These are phyloP conservation scores for Artemia sp. DNA, from an alignment of 2,888 invertebrate species.

Conservation along the genomic window DNA sequence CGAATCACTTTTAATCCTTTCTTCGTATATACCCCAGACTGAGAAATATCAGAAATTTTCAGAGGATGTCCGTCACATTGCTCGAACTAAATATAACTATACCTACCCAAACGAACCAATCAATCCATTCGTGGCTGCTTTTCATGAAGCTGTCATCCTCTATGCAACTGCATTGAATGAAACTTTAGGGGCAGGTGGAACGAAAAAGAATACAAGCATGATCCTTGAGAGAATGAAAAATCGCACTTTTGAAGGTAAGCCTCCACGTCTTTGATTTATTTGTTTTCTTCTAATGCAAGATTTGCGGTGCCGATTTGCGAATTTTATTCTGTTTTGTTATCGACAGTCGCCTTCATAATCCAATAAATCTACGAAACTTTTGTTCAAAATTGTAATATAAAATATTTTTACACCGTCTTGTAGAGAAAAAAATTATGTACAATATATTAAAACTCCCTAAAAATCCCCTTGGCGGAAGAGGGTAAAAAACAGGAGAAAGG, in stretches of 20 bases:
- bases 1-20: slow-evolving; percentile 69
- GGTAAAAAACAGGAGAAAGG: no score
- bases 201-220: slow-evolving; percentile 57
- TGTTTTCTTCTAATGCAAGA: no score
- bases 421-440: no score
- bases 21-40: slow-evolving; percentile 57
- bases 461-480: no score
- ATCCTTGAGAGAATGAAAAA: slow-evolving; percentile 73
- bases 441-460: no score
- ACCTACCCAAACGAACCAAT: slow-evolving; percentile 49
- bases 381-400: no score
- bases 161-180: slow-evolving; percentile 82
- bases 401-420: no score
- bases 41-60: slow-evolving; percentile 60
- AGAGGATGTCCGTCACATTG: slow-evolving; percentile 40
- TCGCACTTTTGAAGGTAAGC: slow-evolving; percentile 57
- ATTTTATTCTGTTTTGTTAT: no score
- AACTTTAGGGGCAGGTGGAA: slow-evolving; percentile 42
- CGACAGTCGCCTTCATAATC: no score
- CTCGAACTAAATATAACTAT: slow-evolving; percentile 31
- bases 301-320: no score
- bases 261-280: background rate
- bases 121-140: slow-evolving; percentile 80
- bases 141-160: slow-evolving; percentile 86
- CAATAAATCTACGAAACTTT: no score